Evolutionary conservation across 2,888 invertebrate species (phyloP).

Genomic region (Philonicus albiceps): DNA sequence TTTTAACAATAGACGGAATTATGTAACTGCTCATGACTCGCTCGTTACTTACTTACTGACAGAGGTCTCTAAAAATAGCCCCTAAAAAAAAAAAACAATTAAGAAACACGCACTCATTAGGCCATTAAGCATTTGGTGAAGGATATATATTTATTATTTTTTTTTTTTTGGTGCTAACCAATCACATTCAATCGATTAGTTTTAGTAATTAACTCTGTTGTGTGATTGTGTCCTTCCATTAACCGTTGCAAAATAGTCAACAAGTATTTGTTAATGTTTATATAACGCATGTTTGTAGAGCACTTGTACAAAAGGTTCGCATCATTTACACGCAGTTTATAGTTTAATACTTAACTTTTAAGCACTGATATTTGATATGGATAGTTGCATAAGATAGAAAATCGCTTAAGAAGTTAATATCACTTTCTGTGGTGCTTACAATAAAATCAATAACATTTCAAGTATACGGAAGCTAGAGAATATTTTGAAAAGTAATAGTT

Average conservation of each 20-base stretch:
- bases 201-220: background rate
- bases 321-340: background rate
- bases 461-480: background rate
- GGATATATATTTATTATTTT: too few relatives aligned
- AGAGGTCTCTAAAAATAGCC: background rate
- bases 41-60: background rate
- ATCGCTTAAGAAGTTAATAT: background rate
- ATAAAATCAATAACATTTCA: background rate
- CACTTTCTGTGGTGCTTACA: background rate
- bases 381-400: background rate
- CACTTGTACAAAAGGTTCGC: background rate
- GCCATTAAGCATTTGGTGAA: conserved; percentile 3
- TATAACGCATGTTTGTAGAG: conserved; percentile 23
- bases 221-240: background rate
- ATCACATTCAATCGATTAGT: background rate
- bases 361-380: background rate
- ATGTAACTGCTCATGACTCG: background rate
- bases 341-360: background rate
- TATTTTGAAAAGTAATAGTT: background rate
- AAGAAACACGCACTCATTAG: background rate
- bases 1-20: conserved; percentile 9
- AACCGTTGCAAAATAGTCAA: background rate
- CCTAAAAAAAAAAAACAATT: background rate
- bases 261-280: background rate
- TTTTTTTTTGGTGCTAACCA: background rate